phyloP scores from a whole-genome alignment of 2,113 vertebrate genomes.

The pig (Sus scrofa) region T2T-Sscrofa CM000824.6:154065001-154065500 shows the following conservation, averaged over 20 bases:
- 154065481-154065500: background rate
- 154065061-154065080: background rate
- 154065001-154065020: background rate
- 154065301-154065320: background rate
- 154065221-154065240: background rate
- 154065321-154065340: background rate
- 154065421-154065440: background rate
- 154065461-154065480: background rate
- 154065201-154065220: background rate
- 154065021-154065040: background rate
- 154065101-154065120: background rate
- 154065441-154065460: slow-evolving; percentile 9
- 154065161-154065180: background rate
- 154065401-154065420: background rate
- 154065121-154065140: background rate
- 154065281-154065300: background rate
- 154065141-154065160: slow-evolving; percentile 43
- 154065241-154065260: background rate
- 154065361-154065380: background rate
- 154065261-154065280: background rate
- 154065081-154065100: background rate
- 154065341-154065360: background rate
- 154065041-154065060: background rate
- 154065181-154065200: background rate
- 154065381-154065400: background rate